phyloP scores from a whole-genome alignment of 2,113 vertebrate species.

The Labeo catla region DNA sequence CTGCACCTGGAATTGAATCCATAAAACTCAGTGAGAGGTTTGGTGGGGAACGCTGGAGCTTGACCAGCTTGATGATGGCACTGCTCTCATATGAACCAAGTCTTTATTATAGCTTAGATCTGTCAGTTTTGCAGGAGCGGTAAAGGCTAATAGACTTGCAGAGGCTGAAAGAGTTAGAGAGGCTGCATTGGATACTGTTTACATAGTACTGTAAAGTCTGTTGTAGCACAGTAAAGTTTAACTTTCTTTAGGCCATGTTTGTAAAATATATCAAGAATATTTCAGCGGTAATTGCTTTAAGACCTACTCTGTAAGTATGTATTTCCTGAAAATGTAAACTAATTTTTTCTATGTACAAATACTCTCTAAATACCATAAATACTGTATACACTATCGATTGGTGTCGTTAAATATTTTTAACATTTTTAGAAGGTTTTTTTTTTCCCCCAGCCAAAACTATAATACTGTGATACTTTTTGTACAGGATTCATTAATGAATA shows the following conservation, averaged over 20 bases:
- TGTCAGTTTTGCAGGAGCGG: not conserved
- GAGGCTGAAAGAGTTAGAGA: not conserved
- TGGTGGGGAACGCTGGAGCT: conserved; percentile 33
- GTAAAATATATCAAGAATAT: not conserved
- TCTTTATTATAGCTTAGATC: conserved; percentile 27
- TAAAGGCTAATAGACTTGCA: not conserved
- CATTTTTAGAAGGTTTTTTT: no score
- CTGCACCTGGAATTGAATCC: conserved; percentile 47
- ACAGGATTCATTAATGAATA: no score
- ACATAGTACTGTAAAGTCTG: not conserved
- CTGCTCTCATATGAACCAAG: conserved; percentile 14
- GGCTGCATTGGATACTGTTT: not conserved
- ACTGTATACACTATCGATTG: not conserved
- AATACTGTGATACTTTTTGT: no score
- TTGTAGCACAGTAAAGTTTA: not conserved
- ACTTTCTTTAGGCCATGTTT: not conserved
- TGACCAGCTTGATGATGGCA: conserved; percentile 29
- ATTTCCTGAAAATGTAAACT: not conserved
- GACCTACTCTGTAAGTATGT: not conserved
- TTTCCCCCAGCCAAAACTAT: no score
- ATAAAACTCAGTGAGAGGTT: conserved; percentile 39
- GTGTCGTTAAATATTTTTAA: no score
- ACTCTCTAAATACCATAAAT: not conserved
- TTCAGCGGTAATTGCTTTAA: not conserved
- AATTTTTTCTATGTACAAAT: not conserved